Evolutionary conservation across 1,140 invertebrate species (phyloP), one percentile per base, ranked within the genome.

Genomic region (Heliconius congener): DNA sequence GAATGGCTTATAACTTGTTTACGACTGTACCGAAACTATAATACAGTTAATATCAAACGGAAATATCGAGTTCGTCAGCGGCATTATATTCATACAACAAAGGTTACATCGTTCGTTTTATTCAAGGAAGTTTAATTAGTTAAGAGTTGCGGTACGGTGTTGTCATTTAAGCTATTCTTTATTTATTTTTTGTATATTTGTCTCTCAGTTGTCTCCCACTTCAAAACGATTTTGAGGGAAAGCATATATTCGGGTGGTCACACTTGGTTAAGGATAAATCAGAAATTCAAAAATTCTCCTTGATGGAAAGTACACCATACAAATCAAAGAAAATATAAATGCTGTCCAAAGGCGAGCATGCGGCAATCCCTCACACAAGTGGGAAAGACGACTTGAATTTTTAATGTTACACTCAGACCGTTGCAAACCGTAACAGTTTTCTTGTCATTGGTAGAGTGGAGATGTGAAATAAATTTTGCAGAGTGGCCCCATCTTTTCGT

Each of bases 401-500:
- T 94, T 94, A 93, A 94, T 93, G 89, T 88, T 89, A 94, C 93
- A 93, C 93, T 94, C 93, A 93, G 93, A 92, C 92, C 92, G 91
- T 85, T 92, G 93, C 91, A 94, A 93, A 92, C 93, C 93, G 93
- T 94, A 93, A 94, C 93, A 94, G 93, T 93, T 94, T 93, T 93
- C 93, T 93, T 94, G 93, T 94, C 93, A 92, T 93, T 94, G 90
- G 88, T 87, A 80, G 88, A 93, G 91, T 88, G 90, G 91, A 93
- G 90, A 93, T 94, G 93, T 91, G 92, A 93, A 84, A 93, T 94
- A 94, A 94, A 94, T 94, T 93, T 94, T 94, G 93, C 89, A 93
- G 91, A 94, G 93, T 94, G 90, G 93, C 93, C 92, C 93, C 92
- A 94, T 94, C 92, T 93, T 94, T 93, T 93, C 91, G 93, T 90